A percentile compares a stretch with the other conserved stretches of the same genome.
These are phyloP conservation scores for Enteromius trimaculatus DNA, from an alignment of 2,797 vertebrate genomes.

Conservation along the genomic window DNA sequence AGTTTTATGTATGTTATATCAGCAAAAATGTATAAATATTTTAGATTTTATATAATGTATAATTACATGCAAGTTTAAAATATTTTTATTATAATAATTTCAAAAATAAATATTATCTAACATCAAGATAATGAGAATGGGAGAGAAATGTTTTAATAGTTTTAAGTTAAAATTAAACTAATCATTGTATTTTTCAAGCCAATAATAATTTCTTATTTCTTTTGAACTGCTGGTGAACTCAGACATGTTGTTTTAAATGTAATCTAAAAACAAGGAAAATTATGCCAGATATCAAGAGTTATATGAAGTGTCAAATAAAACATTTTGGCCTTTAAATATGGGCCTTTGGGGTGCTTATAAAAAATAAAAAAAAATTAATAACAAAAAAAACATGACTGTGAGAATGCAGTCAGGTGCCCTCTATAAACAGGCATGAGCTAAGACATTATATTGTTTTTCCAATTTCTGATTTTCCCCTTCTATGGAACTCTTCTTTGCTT, in stretches of 20 bases:
- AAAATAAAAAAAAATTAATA: not conserved
- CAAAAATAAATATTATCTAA: not conserved
- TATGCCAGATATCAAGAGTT: not conserved
- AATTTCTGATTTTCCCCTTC: slow-evolving; percentile 67
- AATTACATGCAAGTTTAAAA: not conserved
- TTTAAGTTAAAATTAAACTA: not conserved
- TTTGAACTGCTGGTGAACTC: not conserved
- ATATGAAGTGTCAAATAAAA: not conserved
- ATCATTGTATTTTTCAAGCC: not conserved
- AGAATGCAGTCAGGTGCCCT: not conserved
- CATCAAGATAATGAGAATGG: not conserved
- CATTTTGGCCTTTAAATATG: not conserved
- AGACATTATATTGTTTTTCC: slow-evolving; percentile 52
- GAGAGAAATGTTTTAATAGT: not conserved
- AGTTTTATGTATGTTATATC: not conserved
- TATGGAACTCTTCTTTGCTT: slow-evolving; percentile 69
- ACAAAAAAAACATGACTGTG: not conserved
- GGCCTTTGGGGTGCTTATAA: not conserved
- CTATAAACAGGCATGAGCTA: not conserved
- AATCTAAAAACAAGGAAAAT: not conserved
- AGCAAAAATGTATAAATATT: not conserved
- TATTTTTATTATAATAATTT: not conserved
- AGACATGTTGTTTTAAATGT: not conserved
- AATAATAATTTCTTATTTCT: not conserved
- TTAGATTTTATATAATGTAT: not conserved